Base-by-base conservation (phyloP, 1,140 invertebrate species). In the Halesus radiatus region DNA sequence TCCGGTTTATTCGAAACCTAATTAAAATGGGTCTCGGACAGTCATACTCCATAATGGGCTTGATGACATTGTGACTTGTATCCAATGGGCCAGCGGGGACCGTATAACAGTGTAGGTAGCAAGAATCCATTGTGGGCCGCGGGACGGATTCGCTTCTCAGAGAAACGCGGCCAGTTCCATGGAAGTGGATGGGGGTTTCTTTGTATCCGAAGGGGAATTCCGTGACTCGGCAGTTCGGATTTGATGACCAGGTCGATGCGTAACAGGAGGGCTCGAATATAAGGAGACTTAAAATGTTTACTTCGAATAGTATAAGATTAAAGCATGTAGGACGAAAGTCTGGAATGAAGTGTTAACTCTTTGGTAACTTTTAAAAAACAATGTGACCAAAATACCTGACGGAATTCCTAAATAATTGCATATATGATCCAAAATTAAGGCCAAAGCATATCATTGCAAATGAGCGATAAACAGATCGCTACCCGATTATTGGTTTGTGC, bases 21-120 rank as follows among this genome's bases (percentile, higher is more conserved):
- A 72, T 72, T 72, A 72, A 72, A 72, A 72, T 72, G 68, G 53
- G 52, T 72, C 68, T 72, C 45, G 68, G 22, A 54, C 45, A 52
- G 68, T 72, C 68, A 72, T 72, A 72, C 45, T 72, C 22, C 18
- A 58, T 58, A 75, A 75, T 75, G 16, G 72, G 72, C 23, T 45
- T 58, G 72, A 75, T 75, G 72, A 75, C 72, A 75, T 32, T 32
- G 72, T 56, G 52, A 37, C 18, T 18, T 18, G 13, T 45, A 45
- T 45, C 37, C 37, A 45, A 45, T 56, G 58, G 22, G 58, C 15
- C 58, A 20, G 22, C 20, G 58, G 58, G 58, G 58, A 60, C 58
- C 58, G 50, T 13, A 10, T 45, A 45, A 45, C 37, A 45, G 37
- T 45, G 37, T 10, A 45, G 10, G 45, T 56, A 56, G 54, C 72